These are phyloP conservation scores for Periplaneta americana DNA, from an alignment of 1,140 invertebrate species.

Conservation along the genomic window DNA sequence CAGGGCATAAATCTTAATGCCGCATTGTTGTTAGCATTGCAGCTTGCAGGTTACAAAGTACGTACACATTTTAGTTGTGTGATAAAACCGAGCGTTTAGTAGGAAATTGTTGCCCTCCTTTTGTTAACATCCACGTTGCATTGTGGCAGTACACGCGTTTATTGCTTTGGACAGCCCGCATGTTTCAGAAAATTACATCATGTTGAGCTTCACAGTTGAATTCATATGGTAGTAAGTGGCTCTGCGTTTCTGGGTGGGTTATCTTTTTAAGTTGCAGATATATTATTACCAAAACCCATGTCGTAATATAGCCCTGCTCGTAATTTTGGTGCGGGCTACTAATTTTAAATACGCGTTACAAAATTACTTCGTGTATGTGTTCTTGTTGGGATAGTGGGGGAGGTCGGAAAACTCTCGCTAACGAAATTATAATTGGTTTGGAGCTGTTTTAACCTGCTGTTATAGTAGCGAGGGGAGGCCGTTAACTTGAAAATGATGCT, in stretches of 20 bases:
- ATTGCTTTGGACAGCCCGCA: background rate
- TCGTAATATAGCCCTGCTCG: background rate
- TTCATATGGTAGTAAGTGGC: background rate
- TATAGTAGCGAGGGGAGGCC: background rate
- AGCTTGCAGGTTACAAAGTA: background rate
- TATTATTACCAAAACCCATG: background rate
- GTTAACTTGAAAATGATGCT: background rate
- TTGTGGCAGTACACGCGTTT: background rate
- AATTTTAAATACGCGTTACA: background rate
- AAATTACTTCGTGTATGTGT: background rate
- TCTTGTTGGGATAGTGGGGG: background rate
- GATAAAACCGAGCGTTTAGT: background rate
- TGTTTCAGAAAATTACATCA: background rate
- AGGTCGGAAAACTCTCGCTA: background rate
- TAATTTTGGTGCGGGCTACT: background rate
- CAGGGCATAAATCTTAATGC: too few species aligned
- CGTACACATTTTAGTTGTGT: background rate
- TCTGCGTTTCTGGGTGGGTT: background rate
- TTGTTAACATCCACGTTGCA: background rate
- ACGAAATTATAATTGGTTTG: background rate
- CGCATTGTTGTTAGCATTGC: background rate
- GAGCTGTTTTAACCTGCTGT: background rate
- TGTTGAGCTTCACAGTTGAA: background rate
- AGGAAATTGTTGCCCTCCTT: background rate
- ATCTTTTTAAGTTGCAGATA: background rate